Evolutionary conservation across 2,113 vertebrate genomes (phyloP).

Genomic region (Ardeotis arabs): DNA sequence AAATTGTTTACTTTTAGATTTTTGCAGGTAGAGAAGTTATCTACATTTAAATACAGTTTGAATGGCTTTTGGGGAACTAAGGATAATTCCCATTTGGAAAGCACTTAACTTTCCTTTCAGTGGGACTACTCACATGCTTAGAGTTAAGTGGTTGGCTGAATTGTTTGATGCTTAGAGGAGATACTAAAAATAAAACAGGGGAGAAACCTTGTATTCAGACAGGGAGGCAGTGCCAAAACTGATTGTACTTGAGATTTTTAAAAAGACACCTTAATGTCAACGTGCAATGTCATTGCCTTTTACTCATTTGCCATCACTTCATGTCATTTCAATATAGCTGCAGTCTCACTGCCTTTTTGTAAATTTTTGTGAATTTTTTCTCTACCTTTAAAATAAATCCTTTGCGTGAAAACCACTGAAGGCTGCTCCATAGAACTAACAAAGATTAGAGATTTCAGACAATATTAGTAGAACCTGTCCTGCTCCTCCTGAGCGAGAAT

Average conservation of each 20-base stretch:
- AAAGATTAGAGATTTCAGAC: not conserved
- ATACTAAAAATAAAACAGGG: not conserved
- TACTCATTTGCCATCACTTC: not conserved
- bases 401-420: not conserved
- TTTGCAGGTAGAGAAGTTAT: slow-evolving; percentile 22
- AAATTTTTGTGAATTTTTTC: not conserved
- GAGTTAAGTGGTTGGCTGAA: not conserved
- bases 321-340: not conserved
- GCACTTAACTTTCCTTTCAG: not conserved
- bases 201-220: not conserved
- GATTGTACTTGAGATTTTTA: not conserved
- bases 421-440: not conserved
- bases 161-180: not conserved
- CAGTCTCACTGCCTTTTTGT: not conserved
- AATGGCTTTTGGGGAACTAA: not conserved
- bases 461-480: not conserved
- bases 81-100: not conserved
- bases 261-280: not conserved
- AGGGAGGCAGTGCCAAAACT: not conserved
- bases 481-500: not conserved
- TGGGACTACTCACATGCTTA: not conserved
- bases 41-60: slow-evolving; percentile 8
- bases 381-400: not conserved
- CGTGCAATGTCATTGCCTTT: not conserved
- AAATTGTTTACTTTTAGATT: slow-evolving; percentile 34